Percentiles rank a stretch among this genome's conserved stretches.
Evolutionary conservation across 2,113 vertebrate genomes (phyloP).

Genomic region (Pterocles gutturalis): DNA sequence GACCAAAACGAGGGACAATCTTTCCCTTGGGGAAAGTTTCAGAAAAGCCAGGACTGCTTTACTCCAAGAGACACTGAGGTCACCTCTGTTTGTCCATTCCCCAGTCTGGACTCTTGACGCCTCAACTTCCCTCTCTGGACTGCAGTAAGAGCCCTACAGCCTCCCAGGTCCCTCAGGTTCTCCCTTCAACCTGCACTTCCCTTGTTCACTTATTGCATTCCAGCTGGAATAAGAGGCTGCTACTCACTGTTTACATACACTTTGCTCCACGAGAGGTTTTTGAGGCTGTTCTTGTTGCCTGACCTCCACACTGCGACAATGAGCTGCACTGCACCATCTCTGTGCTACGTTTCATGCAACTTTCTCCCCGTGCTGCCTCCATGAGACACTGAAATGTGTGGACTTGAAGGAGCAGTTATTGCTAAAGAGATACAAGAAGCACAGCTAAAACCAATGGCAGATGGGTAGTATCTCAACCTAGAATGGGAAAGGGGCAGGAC

Average conservation of each 20-base stretch:
- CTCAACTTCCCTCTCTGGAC: not conserved
- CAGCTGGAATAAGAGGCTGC: not conserved
- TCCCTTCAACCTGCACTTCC: not conserved
- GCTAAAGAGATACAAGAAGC: not conserved
- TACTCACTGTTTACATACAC: not conserved
- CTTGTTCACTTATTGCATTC: not conserved
- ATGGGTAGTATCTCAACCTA: not conserved
- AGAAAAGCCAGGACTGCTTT: not conserved
- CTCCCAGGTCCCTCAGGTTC: not conserved
- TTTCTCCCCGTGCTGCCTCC: not conserved
- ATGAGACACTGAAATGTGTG: accelerated
- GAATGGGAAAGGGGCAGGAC: not conserved
- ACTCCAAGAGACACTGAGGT: not conserved
- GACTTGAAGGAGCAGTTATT: not conserved
- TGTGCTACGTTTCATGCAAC: not conserved
- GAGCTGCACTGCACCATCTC: not conserved
- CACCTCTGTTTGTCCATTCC: not conserved
- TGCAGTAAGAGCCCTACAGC: not conserved
- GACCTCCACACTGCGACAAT: not conserved
- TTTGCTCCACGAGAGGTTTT: not conserved
- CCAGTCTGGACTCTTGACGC: not conserved
- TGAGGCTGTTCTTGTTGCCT: not conserved
- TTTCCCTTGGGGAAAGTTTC: not conserved
- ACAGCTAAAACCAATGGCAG: not conserved
- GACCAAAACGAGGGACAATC: not conserved